These are phyloP conservation scores for Spodoptera littoralis DNA, from an alignment of 2,888 invertebrate genomes.

Conservation along the genomic window DNA sequence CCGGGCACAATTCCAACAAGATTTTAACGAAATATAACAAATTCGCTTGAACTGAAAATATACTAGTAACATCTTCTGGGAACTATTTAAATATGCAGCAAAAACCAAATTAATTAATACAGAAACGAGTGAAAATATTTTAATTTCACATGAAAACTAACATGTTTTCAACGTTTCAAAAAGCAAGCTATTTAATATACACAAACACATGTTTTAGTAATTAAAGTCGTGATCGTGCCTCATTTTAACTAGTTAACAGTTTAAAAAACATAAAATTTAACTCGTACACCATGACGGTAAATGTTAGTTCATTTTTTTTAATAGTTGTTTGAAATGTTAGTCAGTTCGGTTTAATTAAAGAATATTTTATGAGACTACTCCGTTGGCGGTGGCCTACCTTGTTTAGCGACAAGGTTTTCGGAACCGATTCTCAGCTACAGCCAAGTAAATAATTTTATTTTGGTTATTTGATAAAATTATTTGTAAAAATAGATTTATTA, in stretches of 20 bases:
- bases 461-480: too few relatives aligned
- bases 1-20: too few relatives aligned
- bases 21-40: too few relatives aligned
- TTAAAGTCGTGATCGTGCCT: slow-evolving; percentile 29
- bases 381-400: too few relatives aligned
- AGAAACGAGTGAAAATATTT: not conserved
- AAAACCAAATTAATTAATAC: not conserved
- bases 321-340: not conserved
- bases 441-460: too few relatives aligned
- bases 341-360: not conserved
- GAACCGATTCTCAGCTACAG: too few relatives aligned
- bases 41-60: too few relatives aligned
- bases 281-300: slow-evolving; percentile 1
- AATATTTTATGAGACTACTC: not conserved
- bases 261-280: slow-evolving; percentile 35
- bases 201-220: slow-evolving; percentile 42
- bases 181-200: slow-evolving; percentile 21
- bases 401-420: too few relatives aligned
- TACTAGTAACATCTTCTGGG: too few relatives aligned
- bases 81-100: too few relatives aligned
- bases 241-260: slow-evolving; percentile 39
- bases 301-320: slow-evolving; percentile 11
- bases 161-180: slow-evolving; percentile 25
- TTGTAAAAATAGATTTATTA: too few relatives aligned
- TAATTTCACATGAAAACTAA: slow-evolving; percentile 4